Conservation (phyloP, 2,113 vertebrate genomes). For the Pituophis catenifer region DNA sequence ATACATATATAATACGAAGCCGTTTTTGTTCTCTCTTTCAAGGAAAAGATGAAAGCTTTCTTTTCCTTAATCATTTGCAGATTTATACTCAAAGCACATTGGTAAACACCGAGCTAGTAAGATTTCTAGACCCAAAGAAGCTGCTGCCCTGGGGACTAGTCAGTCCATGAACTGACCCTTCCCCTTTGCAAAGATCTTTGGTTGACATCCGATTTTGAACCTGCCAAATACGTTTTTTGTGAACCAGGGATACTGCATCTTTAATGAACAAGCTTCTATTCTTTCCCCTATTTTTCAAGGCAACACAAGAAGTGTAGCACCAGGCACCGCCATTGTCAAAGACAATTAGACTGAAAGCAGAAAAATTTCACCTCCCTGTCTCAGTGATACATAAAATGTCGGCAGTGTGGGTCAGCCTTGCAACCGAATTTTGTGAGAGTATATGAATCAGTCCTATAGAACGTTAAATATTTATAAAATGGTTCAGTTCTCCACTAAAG, state of each 20-base stretch:
- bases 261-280: slow-evolving; percentile 82
- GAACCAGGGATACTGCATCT: slow-evolving; percentile 80
- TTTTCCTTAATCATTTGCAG: slow-evolving; percentile 61
- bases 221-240: slow-evolving; percentile 80
- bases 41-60: slow-evolving; percentile 56
- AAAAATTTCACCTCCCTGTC: slow-evolving; percentile 81
- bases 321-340: slow-evolving; percentile 81
- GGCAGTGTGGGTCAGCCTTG: slow-evolving; percentile 81
- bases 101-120: slow-evolving; percentile 66
- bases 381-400: slow-evolving; percentile 80
- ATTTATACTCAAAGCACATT: slow-evolving; percentile 70
- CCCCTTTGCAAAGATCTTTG: slow-evolving; percentile 78
- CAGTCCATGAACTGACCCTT: slow-evolving; percentile 75
- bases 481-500: slow-evolving; percentile 77
- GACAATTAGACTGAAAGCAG: slow-evolving; percentile 82
- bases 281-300: slow-evolving; percentile 81
- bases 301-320: slow-evolving; percentile 78
- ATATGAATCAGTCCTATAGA: slow-evolving; percentile 82
- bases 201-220: slow-evolving; percentile 84
- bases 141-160: slow-evolving; percentile 74
- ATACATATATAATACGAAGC: slow-evolving; percentile 57
- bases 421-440: slow-evolving; percentile 79
- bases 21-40: slow-evolving; percentile 52
- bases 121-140: slow-evolving; percentile 69
- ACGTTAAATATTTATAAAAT: slow-evolving; percentile 82